Percentiles rank a stretch among this genome's conserved stretches.
phyloP scores from a whole-genome alignment of 2,113 vertebrate genomes.

The Formicarius rufipectus region DNA sequence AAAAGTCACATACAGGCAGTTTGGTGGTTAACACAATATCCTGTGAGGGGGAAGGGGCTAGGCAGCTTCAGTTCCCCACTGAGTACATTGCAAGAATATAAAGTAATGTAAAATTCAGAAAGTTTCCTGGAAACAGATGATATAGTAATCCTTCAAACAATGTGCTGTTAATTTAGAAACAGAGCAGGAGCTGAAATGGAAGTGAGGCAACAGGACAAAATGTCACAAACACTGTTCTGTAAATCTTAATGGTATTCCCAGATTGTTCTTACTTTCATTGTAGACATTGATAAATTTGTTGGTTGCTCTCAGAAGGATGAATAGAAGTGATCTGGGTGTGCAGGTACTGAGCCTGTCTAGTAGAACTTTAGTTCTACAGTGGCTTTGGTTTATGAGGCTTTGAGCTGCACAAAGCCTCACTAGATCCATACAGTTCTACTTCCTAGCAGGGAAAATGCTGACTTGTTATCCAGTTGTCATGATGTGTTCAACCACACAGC shows the following conservation, averaged over 20 bases:
- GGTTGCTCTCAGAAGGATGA: not conserved
- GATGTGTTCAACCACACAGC: not conserved
- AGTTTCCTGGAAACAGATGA: slow-evolving; percentile 54
- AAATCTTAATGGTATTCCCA: slow-evolving; percentile 29
- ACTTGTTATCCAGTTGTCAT: not conserved
- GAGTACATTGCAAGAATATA: not conserved
- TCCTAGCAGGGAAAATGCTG: not conserved
- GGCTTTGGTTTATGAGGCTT: not conserved
- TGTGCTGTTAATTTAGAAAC: slow-evolving; percentile 15
- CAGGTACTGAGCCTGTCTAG: not conserved
- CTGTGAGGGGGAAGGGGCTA: not conserved
- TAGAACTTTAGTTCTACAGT: not conserved
- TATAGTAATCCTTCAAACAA: slow-evolving; percentile 34
- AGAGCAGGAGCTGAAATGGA: not conserved
- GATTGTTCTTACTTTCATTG: not conserved
- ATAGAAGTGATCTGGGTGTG: not conserved
- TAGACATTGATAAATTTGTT: not conserved
- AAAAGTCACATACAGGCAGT: not conserved
- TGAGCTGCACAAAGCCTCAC: not conserved
- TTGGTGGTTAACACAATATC: not conserved
- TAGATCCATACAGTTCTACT: not conserved
- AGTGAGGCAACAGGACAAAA: not conserved
- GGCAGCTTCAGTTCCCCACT: not conserved
- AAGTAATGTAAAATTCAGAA: slow-evolving; percentile 45
- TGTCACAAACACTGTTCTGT: not conserved